These are phyloP conservation scores for Mimumesa dahlbomi DNA, from an alignment of 2,888 invertebrate species.

Conservation along the genomic window DNA sequence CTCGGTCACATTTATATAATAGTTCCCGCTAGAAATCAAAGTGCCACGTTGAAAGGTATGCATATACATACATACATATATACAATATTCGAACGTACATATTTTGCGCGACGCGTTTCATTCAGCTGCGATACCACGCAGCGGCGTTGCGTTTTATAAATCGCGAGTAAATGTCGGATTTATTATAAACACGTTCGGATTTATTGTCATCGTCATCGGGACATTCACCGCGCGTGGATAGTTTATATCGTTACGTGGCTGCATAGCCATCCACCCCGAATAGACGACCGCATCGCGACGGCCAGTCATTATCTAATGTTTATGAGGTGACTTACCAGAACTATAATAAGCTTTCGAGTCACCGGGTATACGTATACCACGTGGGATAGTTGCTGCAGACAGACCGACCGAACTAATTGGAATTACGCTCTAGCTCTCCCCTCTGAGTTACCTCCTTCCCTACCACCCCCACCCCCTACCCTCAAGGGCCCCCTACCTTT, in stretches of 20 bases:
- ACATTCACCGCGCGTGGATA: no score
- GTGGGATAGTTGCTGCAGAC: constrained; percentile 32
- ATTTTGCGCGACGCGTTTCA: no score
- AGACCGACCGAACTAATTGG: constrained; percentile 47
- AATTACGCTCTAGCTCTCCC: constrained; percentile 46
- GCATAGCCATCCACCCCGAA: not conserved
- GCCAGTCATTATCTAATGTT: not conserved
- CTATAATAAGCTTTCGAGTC: constrained; percentile 7
- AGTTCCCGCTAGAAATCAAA: not conserved
- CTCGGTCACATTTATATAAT: not conserved
- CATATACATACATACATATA: no score
- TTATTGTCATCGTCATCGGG: no score
- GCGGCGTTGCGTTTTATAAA: no score
- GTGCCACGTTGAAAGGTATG: no score
- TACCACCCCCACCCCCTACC: not conserved
- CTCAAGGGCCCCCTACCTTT: no score
- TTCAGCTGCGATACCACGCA: no score
- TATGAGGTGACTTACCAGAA: not conserved
- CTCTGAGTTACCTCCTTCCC: constrained; percentile 1
- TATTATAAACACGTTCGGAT: no score
- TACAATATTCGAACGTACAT: no score
- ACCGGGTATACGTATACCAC: constrained; percentile 11
- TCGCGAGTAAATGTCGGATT: no score
- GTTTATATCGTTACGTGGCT: not conserved
- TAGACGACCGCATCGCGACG: not conserved